These are phyloP conservation scores for Agrilus mali DNA, from an alignment of 2,888 invertebrate genomes.

Conservation along the genomic window DNA sequence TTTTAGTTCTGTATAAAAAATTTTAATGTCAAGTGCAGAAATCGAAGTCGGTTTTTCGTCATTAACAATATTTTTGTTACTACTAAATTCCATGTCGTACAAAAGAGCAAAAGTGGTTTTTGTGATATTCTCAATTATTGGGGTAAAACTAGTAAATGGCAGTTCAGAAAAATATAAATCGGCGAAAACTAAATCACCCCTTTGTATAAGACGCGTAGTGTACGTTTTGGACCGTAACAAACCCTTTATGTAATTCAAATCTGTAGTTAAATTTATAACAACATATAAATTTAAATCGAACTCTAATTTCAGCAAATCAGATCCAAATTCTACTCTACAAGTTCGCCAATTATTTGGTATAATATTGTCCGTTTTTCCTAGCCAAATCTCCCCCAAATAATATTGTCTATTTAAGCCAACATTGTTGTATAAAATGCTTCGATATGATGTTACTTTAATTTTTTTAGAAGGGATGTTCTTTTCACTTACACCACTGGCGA, in stretches of 20 bases:
- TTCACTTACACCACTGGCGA: background rate
- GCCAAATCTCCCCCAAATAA: slow-evolving; percentile 18
- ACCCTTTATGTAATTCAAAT: slow-evolving; percentile 21
- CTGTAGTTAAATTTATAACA: slow-evolving; percentile 16
- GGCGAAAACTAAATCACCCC: slow-evolving; percentile 18
- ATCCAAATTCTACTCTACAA: slow-evolving; percentile 17
- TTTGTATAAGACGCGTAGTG: slow-evolving; percentile 17
- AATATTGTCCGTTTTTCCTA: slow-evolving; percentile 23
- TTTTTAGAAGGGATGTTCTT: background rate
- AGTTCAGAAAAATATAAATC: slow-evolving; percentile 20
- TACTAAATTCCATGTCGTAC: slow-evolving; percentile 13
- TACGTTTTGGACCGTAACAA: slow-evolving; percentile 22
- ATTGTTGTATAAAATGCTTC: background rate
- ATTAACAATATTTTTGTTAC: slow-evolving; percentile 8
- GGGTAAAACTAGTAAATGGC: slow-evolving; percentile 22
- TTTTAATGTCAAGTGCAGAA: slow-evolving; percentile 10
- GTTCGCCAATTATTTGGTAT: slow-evolving; percentile 19
- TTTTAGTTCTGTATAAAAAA: slow-evolving; percentile 15
- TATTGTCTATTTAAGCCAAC: slow-evolving; percentile 4
- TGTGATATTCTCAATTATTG: slow-evolving; percentile 17
- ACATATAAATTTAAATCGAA: slow-evolving; percentile 16
- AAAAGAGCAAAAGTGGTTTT: slow-evolving; percentile 20
- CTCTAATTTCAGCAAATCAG: slow-evolving; percentile 14
- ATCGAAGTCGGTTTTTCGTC: slow-evolving; percentile 9
- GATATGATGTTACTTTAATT: background rate